Conservation (phyloP, 1,140 invertebrate species). For the Contarinia nasturtii region DNA sequence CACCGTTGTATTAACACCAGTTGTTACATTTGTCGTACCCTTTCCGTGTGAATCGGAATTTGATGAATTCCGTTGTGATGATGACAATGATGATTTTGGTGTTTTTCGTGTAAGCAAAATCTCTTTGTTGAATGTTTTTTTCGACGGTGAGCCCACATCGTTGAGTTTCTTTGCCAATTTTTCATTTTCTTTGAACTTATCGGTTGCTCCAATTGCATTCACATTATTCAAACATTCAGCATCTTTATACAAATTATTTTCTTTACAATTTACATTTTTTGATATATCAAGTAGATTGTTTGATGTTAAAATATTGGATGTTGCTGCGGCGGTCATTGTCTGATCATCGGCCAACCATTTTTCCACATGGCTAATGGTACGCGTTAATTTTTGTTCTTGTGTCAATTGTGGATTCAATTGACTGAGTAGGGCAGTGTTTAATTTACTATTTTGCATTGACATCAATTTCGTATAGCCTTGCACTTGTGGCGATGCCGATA, state of each 20-base stretch:
- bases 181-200: background rate
- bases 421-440: slow-evolving; percentile 6
- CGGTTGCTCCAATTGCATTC: slow-evolving; percentile 13
- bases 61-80: background rate
- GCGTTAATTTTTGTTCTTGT: slow-evolving; percentile 3
- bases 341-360: slow-evolving; percentile 6
- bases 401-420: slow-evolving; percentile 3
- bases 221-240: slow-evolving; percentile 18
- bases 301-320: background rate
- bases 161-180: background rate
- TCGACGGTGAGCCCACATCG: background rate
- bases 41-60: background rate
- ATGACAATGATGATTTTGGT: background rate
- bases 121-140: slow-evolving; percentile 2
- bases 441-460: background rate
- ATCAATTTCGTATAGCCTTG: slow-evolving; percentile 15
- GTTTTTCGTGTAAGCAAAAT: background rate
- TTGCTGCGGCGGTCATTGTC: background rate
- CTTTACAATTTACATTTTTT: background rate
- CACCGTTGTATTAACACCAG: background rate
- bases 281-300: background rate
- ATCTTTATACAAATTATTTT: slow-evolving; percentile 15
- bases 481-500: slow-evolving; percentile 7
- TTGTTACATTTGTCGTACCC: background rate
- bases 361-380: slow-evolving; percentile 6